Evolutionary conservation across 2,888 invertebrate species (phyloP), one percentile per base, ranked within the genome.

Genomic region (Crossocerus cetratus): DNA sequence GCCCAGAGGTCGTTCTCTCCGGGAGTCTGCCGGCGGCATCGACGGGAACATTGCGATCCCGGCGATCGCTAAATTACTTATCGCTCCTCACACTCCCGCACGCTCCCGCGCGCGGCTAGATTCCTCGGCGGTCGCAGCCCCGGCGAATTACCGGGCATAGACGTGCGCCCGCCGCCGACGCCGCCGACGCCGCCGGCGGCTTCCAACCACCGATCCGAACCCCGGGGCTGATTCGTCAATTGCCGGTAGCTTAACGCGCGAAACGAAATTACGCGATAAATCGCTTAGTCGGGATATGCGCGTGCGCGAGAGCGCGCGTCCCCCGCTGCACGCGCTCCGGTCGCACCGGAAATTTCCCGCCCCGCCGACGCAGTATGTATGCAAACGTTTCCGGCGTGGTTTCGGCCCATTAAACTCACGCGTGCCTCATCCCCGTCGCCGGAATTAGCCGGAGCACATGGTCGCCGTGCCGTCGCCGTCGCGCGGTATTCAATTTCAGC

Each of bases 51-150:
- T 72, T 59, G 56, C 60, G 72, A 80, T 74, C 74, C 74, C 63
- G 69, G 60, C 75, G 75, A 82, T 82, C 82, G 70, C 80, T 82
- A 75, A 82, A 82, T 82, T 82, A 82, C 82, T 82, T 82, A 82
- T 80, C 72, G 63, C 56, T 64, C 59, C 82, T 78, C 8, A 49
- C 16, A 49, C 43, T 13, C 43, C 43, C 43, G 43, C 43, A 43
- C 43, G 5, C 43, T 43, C n/a, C n/a, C 43, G 13, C 43, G 13
- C 43, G 5, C 0, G 14, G 49, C 16, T 49, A 16, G 49, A 49
- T 32, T 32, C 11, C 32, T 32, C 32, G 32, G 32, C 32, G 32
- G 8, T 11, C 32, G 32, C 32, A 32, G 32, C 8, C 32, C 8
- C 32, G 32, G 32, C 32, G 32, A 32, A 32, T 32, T 32, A 32